Base-by-base conservation (phyloP, 2,888 invertebrate genomes). In the Calliopum simillimum region DNA sequence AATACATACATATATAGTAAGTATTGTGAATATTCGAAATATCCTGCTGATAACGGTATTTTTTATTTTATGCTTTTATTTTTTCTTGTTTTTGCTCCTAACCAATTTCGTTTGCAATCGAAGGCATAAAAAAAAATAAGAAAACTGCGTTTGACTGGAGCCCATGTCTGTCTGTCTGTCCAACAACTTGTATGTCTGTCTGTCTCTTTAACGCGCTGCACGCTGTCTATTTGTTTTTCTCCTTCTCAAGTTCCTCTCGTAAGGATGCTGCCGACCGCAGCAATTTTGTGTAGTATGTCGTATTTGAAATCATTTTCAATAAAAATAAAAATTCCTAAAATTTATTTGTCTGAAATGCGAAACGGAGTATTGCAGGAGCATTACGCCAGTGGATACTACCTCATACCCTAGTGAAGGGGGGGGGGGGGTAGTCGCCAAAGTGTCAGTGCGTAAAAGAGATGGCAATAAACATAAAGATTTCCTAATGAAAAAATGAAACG, bases 271-370 rank as follows among this genome's bases (percentile, higher is more conserved):
- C 61, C 61, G 61, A 61, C 61, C 61, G 61, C 61, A 61, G 61
- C 61, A 61, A 46, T 61, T 61, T 61, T 61, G 61, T 61, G 61
- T 61, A 61, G 33, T 8, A 33, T 33, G 33, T 33, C 33, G 33
- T 33, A 33, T 51, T 64, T 41, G 43, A 19, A 64, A 64, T 64
- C 64, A 64, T 64, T 64, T 64, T 64, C 64, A 64, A 64, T 64
- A 64, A 64, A 64, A 64, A 64, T 64, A 51, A 51, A 64, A 64
- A 64, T 64, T 64, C 53, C 64, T 49, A 64, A 64, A 64, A 64
- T 61, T 61, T 61, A 61, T 61, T 61, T 61, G 61, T 61, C 61
- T 61, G 61, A 61, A 61, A 61, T 44, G 61, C 44, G 61, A 61
- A 61, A 61, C 44, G 61, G 23, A 59, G 41, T 19, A 41, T 33